Percentiles rank a stretch among this genome's conserved stretches.
These are phyloP conservation scores for Drosophila longiperda DNA, from an alignment of 2,888 invertebrate species.

Conservation along the genomic window DNA sequence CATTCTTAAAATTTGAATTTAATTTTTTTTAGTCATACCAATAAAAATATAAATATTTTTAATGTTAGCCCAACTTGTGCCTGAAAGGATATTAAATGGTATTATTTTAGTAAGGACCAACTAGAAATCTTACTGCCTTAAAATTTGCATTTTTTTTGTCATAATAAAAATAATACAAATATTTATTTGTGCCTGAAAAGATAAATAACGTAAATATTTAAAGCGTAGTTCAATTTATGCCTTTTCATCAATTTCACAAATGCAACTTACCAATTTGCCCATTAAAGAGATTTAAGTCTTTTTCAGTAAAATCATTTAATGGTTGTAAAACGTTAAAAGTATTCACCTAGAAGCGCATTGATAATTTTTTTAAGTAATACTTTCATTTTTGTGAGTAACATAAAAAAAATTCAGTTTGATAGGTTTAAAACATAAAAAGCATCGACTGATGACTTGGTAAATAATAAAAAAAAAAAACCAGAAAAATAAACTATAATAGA, in stretches of 20 bases:
- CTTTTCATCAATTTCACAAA: background rate
- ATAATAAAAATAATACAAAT: background rate
- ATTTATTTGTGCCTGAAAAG: background rate
- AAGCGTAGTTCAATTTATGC: background rate
- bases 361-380: background rate
- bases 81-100: too few species aligned
- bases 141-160: background rate
- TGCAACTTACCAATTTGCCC: background rate
- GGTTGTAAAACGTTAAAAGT: background rate
- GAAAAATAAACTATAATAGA: background rate
- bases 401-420: background rate
- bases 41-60: too few species aligned
- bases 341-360: background rate
- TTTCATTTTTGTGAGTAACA: background rate
- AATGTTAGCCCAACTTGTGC: too few species aligned
- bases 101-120: background rate
- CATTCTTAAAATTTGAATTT: too few species aligned
- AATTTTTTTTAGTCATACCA: background rate
- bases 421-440: background rate
- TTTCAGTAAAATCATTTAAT: background rate
- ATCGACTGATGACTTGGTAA: slow-evolving; percentile 14
- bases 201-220: background rate
- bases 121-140: background rate
- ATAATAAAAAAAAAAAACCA: slow-evolving; percentile 4
- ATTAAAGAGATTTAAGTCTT: background rate